Evolutionary conservation across 1,140 invertebrate species (phyloP), one percentile per base, ranked within the genome.

Genomic region (Saccostrea cuccullata): DNA sequence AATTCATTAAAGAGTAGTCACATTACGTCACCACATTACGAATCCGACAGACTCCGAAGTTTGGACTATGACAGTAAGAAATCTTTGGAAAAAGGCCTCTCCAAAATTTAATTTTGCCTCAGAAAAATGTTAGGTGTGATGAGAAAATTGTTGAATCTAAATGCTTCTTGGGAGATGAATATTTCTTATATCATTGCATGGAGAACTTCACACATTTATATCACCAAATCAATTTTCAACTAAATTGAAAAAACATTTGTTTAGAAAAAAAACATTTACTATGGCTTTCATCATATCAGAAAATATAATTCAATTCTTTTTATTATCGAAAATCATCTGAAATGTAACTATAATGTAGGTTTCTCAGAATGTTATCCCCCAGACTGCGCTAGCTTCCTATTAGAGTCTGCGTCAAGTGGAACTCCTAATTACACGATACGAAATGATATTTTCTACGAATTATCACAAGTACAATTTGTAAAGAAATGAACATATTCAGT

Each of bases 11-110:
- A 87, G 56, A 23, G 67, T 23, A 82, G 56, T 55, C 70, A 77
- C 30, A 55, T 77, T 36, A 56, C 77, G 36, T 87, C 86, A 2
- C 86, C 86, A 26, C 86, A 87, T 73, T 87, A 82, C 58, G 86
- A 87, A 2, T 58, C 70, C 15, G 86, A 87, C 30, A 56, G 86
- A 87, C 86, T 82, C 26, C 70, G 86, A 23, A 82, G 11, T 23
- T 82, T 82, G 23, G 86, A 87, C 40, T 87, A 87, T 87, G 86
- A 87, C 73, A 87, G 86, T 87, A 87, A 87, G 86, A 36, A n/a
- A 2, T 77, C 5, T 30, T 26, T 77, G 23, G 26, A 36, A 77
- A 30, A 20, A 67, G 23, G 12, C 15, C 15, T 77, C 26, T 26
- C 70, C 12, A 11, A 30, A 15, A 64, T 77, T 30, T 13, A 77